Conservation (phyloP, 2,888 invertebrate genomes). For the Apodemia mormo region DNA sequence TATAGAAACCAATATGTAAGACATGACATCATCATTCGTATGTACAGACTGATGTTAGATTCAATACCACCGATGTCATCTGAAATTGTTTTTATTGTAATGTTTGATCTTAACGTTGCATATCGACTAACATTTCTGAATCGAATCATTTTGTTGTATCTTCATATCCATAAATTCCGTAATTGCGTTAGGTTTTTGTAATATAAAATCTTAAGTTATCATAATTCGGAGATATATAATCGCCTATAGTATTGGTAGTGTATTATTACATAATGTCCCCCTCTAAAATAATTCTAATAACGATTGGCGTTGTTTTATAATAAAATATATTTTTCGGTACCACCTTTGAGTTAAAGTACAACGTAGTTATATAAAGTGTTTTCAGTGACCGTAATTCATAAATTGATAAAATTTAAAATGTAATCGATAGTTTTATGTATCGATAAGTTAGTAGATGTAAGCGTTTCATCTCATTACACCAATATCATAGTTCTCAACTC, state of each 20-base stretch:
- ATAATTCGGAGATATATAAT: conserved; percentile 54
- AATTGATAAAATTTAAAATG: conserved; percentile 58
- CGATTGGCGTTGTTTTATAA: conserved; percentile 70
- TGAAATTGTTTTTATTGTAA: conserved; percentile 59
- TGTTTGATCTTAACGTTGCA: conserved; percentile 77
- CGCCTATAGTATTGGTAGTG: conserved; percentile 65
- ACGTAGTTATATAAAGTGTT: conserved; percentile 72
- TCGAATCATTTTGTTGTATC: conserved; percentile 72
- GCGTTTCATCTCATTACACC: conserved; percentile 76
- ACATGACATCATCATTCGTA: conserved; percentile 53
- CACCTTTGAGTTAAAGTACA: conserved; percentile 81
- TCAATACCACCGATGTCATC: conserved; percentile 77
- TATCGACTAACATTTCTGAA: conserved; percentile 79
- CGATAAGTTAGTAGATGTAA: conserved; percentile 52
- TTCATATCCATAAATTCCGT: conserved; percentile 71
- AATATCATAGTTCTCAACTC: conserved; percentile 58
- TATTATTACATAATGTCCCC: conserved; percentile 53
- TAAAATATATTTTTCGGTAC: conserved; percentile 75
- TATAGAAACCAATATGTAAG: conserved; percentile 38
- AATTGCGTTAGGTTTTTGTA: conserved; percentile 61
- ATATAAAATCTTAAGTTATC: conserved; percentile 61
- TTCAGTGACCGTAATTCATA: conserved; percentile 70
- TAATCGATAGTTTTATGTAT: conserved; percentile 65
- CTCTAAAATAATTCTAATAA: conserved; percentile 59
- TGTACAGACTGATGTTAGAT: conserved; percentile 63